A percentile compares a stretch with the other conserved stretches of the same genome.
Evolutionary conservation across 1,140 invertebrate genomes (phyloP).

Genomic region (Dendrolimus punctatus): DNA sequence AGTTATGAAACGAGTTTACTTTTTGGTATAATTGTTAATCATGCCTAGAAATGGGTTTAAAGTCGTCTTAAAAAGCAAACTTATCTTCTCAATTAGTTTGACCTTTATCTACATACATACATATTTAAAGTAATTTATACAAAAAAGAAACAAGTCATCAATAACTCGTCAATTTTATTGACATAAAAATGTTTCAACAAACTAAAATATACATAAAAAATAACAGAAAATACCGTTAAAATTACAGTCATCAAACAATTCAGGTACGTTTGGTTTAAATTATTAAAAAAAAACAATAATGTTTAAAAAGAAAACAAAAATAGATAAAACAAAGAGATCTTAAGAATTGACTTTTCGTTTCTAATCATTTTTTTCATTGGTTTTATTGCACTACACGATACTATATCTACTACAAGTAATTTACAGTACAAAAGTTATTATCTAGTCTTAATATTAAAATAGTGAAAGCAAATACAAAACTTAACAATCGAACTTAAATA

Average conservation of each 20-base stretch:
- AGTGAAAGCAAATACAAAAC: neutral
- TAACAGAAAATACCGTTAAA: slow-evolving; percentile 7
- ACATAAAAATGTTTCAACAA: slow-evolving; percentile 3
- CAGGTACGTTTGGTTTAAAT: slow-evolving; percentile 19
- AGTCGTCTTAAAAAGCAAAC: too few relatives aligned
- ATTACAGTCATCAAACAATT: slow-evolving; percentile 7
- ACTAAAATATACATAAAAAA: slow-evolving; percentile 9
- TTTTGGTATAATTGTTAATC: too few relatives aligned
- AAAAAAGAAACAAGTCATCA: neutral
- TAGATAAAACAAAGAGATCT: slow-evolving; percentile 4
- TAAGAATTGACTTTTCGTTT: slow-evolving; percentile 2
- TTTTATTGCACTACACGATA: too few relatives aligned
- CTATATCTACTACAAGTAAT: too few relatives aligned
- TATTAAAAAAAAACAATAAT: slow-evolving; percentile 17
- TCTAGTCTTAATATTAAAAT: slow-evolving; percentile 1
- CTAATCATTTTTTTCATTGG: neutral
- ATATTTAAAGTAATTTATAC: neutral
- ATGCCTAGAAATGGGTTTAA: too few relatives aligned
- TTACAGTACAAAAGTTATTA: neutral
- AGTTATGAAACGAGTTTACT: too few relatives aligned
- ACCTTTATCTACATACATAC: too few relatives aligned
- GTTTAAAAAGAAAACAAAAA: slow-evolving; percentile 1
- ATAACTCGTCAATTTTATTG: slow-evolving; percentile 9
- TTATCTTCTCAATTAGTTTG: too few relatives aligned
- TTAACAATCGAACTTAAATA: too few relatives aligned